Conservation (phyloP, 2,888 invertebrate genomes). For the Philereme transversata region DNA sequence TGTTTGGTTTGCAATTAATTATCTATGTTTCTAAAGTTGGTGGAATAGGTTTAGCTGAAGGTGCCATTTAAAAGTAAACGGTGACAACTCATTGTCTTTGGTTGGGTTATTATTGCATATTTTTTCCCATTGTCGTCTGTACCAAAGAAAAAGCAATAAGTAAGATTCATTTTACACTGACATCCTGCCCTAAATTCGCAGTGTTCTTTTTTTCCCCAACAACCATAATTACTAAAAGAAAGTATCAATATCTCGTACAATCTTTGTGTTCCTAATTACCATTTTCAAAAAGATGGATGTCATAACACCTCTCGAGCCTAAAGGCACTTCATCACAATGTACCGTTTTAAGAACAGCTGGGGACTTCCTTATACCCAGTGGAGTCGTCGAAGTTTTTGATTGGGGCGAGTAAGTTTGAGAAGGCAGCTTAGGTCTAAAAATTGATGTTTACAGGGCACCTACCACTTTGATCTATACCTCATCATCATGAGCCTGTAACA, state of each 20-base stretch:
- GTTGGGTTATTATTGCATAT: neutral
- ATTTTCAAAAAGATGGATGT: constrained; percentile 41
- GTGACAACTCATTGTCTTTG: neutral
- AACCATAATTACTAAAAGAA: constrained; percentile 22
- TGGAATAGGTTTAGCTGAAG: constrained; percentile 1
- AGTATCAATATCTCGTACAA: constrained; percentile 19
- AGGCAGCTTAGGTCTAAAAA: too few species aligned
- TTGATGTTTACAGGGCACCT: too few species aligned
- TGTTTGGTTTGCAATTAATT: too few species aligned
- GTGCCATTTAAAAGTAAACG: neutral
- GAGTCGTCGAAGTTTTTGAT: neutral
- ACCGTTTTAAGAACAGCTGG: constrained; percentile 46
- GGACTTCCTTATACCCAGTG: constrained; percentile 7
- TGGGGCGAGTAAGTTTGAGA: too few species aligned
- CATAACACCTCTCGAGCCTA: constrained; percentile 41
- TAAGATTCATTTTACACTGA: constrained; percentile 2
- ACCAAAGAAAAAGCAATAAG: neutral
- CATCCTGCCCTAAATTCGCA: constrained; percentile 16
- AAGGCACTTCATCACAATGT: constrained; percentile 48
- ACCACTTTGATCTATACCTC: too few species aligned
- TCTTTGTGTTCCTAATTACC: constrained; percentile 30
- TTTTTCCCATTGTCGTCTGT: neutral
- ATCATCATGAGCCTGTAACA: too few species aligned
- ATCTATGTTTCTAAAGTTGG: neutral
- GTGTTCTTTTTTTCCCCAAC: constrained; percentile 6